Percentiles rank a stretch among this genome's conserved stretches.
phyloP scores from a whole-genome alignment of 2,797 vertebrate species.

The Esox lucius region DNA sequence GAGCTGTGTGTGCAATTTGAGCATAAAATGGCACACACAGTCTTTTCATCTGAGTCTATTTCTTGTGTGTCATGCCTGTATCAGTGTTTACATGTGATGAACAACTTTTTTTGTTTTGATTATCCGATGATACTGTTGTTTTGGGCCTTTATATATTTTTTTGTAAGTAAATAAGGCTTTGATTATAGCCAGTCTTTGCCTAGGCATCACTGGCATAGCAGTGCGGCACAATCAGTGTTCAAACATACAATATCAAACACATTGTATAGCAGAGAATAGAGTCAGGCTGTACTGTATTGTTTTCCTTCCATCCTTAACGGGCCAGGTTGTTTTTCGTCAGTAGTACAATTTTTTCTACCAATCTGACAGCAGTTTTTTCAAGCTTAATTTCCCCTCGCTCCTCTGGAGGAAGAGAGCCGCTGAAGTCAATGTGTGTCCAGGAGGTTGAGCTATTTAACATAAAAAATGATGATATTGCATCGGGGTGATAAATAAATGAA shows the following conservation, averaged over 20 bases:
- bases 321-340: conserved; percentile 11
- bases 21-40: too few relatives aligned
- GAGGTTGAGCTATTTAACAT: conserved; percentile 59
- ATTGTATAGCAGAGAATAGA: background rate
- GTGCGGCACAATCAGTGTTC: background rate
- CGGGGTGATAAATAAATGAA: conserved; percentile 76
- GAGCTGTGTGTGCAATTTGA: too few relatives aligned
- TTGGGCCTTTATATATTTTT: too few relatives aligned
- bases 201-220: too few relatives aligned
- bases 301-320: conserved; percentile 16
- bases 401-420: conserved; percentile 21
- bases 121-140: too few relatives aligned
- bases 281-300: background rate
- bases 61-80: too few relatives aligned
- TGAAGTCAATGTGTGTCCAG: conserved; percentile 31
- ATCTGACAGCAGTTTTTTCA: conserved; percentile 18
- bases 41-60: too few relatives aligned
- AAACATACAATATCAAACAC: background rate
- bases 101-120: too few relatives aligned
- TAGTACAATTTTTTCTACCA: conserved; percentile 21
- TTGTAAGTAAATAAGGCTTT: too few relatives aligned
- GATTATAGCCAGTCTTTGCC: too few relatives aligned
- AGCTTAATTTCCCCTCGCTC: conserved; percentile 33
- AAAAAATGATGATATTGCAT: conserved; percentile 80
- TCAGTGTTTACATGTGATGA: too few relatives aligned